Conservation (phyloP, 2,888 invertebrate genomes). For the Bellardia bayeri region DNA sequence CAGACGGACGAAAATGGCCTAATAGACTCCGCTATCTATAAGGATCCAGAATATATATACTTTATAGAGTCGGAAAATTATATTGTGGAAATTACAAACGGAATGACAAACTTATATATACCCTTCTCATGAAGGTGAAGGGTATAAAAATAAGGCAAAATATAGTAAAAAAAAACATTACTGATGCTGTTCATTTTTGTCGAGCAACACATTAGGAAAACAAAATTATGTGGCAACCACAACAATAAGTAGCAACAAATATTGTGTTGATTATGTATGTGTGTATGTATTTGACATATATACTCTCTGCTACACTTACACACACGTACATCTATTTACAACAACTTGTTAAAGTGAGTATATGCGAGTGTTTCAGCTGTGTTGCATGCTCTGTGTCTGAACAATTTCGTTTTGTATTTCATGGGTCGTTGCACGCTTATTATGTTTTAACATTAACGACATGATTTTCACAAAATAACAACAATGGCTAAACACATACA, state of each 20-base stretch:
- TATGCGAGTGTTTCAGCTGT: not conserved
- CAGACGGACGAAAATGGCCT: too few relatives aligned
- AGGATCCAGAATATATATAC: too few relatives aligned
- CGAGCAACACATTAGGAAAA: constrained; percentile 37
- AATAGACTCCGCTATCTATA: too few relatives aligned
- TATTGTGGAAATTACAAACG: too few relatives aligned
- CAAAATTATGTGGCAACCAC: constrained; percentile 57
- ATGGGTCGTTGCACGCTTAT: constrained; percentile 67
- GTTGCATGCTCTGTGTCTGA: constrained; percentile 31
- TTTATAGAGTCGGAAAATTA: too few relatives aligned
- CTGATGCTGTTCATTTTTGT: constrained; percentile 15
- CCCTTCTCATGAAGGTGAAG: too few relatives aligned
- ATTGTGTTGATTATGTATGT: not conserved
- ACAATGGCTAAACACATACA: constrained; percentile 32
- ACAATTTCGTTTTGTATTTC: constrained; percentile 65
- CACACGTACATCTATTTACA: constrained; percentile 42
- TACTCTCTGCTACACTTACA: constrained; percentile 24
- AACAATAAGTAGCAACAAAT: constrained; percentile 45
- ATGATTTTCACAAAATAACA: constrained; percentile 61
- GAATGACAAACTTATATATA: too few relatives aligned
- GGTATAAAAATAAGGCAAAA: constrained; percentile 3
- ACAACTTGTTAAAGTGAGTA: constrained; percentile 34
- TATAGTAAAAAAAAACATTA: not conserved
- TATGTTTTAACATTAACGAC: constrained; percentile 64
- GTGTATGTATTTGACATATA: constrained; percentile 48